Evolutionary conservation across 2,888 invertebrate species (phyloP).

Genomic region (Acleris literana): DNA sequence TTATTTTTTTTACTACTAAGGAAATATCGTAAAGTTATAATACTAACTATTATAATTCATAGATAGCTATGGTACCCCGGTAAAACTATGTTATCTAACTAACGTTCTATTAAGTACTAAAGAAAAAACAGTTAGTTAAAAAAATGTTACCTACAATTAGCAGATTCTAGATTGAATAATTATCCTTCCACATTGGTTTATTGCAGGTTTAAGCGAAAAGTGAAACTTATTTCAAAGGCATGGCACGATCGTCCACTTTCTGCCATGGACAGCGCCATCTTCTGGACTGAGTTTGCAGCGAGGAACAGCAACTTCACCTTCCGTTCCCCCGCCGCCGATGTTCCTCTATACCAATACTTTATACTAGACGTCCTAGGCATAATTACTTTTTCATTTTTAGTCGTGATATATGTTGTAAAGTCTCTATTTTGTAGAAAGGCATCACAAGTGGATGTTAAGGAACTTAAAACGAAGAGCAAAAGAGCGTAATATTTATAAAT

Average conservation of each 20-base stretch:
- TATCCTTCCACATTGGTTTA: not conserved
- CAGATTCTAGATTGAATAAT: not conserved
- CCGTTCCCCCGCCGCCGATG: slow-evolving; percentile 70
- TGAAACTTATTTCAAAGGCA: slow-evolving; percentile 76
- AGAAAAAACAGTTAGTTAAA: too few species aligned
- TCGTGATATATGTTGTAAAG: not conserved
- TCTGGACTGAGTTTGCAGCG: slow-evolving; percentile 85
- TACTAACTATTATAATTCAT: too few species aligned
- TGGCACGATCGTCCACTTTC: slow-evolving; percentile 83
- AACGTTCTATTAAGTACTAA: too few species aligned
- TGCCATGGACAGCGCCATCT: slow-evolving; percentile 84
- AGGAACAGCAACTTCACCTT: slow-evolving; percentile 70
- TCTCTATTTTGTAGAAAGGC: not conserved
- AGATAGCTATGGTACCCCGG: too few species aligned
- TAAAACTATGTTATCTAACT: too few species aligned
- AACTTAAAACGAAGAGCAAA: slow-evolving; percentile 13
- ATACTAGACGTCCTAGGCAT: slow-evolving; percentile 61
- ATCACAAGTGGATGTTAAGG: not conserved
- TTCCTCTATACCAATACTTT: slow-evolving; percentile 77
- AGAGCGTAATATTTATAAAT: slow-evolving; percentile 3
- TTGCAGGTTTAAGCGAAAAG: slow-evolving; percentile 67
- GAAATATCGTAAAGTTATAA: too few species aligned
- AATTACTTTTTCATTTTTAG: slow-evolving; percentile 16
- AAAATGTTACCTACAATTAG: not conserved
- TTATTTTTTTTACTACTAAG: too few species aligned